Evolutionary conservation across 2,797 vertebrate genomes (phyloP).

Genomic region (Alca torda): DNA sequence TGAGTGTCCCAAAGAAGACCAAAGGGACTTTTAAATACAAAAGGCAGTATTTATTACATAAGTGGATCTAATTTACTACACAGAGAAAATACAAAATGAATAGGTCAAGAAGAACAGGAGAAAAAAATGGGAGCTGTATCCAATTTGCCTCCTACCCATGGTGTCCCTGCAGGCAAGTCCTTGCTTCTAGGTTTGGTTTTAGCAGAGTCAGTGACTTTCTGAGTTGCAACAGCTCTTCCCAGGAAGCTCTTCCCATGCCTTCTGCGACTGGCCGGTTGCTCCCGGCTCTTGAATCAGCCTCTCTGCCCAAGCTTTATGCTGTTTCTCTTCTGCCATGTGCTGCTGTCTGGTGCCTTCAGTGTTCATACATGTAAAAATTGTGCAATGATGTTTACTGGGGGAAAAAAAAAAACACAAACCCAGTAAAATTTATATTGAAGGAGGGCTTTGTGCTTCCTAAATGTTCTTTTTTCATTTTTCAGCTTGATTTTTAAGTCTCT

Average conservation of each 20-base stretch:
- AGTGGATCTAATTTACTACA: neutral
- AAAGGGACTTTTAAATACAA: neutral
- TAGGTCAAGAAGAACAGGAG: neutral
- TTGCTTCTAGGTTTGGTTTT: neutral
- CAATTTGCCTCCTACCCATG: neutral
- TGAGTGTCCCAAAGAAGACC: neutral
- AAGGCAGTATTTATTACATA: neutral
- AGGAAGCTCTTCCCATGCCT: neutral
- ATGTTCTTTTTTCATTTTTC: neutral
- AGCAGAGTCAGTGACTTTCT: neutral
- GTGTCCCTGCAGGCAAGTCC: neutral
- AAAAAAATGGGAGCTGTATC: neutral
- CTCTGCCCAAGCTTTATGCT: neutral
- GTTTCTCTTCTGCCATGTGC: neutral
- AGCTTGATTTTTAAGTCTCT: neutral
- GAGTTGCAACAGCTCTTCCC: neutral
- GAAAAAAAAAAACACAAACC: neutral
- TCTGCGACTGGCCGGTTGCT: neutral
- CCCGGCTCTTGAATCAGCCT: neutral
- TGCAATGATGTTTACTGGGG: neutral
- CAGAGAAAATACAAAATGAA: neutral
- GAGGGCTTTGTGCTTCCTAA: neutral
- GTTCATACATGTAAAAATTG: neutral
- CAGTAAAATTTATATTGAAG: neutral
- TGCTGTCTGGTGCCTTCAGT: neutral